phyloP scores from a whole-genome alignment of 2,113 vertebrate species.

The Centropus bengalensis region DNA sequence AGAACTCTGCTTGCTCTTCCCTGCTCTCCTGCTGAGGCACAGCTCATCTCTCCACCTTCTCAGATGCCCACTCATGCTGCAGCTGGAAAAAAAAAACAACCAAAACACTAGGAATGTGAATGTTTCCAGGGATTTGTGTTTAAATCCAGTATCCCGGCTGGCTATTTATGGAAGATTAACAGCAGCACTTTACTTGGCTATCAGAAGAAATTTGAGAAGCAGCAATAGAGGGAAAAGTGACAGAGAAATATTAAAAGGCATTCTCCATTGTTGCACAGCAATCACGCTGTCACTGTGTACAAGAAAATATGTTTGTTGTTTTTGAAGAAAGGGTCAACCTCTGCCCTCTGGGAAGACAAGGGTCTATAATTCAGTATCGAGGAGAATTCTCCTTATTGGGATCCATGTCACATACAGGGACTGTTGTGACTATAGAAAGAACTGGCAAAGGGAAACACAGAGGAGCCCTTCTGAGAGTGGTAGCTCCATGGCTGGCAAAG shows the following conservation, averaged over 20 bases:
- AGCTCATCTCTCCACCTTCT: background rate
- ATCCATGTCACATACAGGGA: fast-evolving
- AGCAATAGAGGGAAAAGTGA: background rate
- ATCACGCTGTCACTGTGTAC: too few species aligned
- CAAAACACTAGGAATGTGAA: fast-evolving
- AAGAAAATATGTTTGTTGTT: background rate
- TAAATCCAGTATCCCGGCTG: background rate
- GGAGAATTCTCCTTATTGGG: background rate
- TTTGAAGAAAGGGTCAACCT: background rate
- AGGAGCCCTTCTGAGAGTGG: background rate
- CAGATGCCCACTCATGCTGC: fast-evolving
- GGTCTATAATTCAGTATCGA: background rate
- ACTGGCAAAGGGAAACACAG: fast-evolving
- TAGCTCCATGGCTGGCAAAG: fast-evolving
- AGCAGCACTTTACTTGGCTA: background rate
- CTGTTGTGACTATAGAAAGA: fast-evolving
- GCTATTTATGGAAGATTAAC: background rate
- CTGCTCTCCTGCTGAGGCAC: fast-evolving
- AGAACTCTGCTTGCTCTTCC: fast-evolving
- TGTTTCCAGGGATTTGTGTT: background rate
- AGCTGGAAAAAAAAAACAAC: background rate
- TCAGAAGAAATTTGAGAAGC: background rate
- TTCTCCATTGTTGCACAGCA: background rate
- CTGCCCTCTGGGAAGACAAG: background rate
- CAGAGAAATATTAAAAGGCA: background rate